A percentile compares a stretch with the other conserved stretches of the same genome.
Evolutionary conservation across 2,888 invertebrate species (phyloP).

Genomic region (Cephus runcator): DNA sequence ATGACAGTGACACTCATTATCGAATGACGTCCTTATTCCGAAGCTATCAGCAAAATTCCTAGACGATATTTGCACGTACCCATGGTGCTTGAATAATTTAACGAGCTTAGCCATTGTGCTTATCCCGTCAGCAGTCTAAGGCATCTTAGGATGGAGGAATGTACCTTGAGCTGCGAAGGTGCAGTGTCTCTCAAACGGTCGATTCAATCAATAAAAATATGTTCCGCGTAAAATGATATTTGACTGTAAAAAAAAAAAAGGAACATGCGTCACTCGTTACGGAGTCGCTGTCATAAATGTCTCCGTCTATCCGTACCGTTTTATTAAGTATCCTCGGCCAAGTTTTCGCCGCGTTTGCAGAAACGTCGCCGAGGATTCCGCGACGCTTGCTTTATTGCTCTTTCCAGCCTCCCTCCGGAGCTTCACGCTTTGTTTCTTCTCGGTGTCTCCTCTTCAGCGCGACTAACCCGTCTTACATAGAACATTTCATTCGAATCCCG

Average conservation of each 20-base stretch:
- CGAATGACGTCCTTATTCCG: background rate
- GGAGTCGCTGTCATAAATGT: background rate
- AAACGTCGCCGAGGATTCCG: background rate
- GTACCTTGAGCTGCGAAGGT: background rate
- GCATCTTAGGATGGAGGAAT: background rate
- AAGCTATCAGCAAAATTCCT: background rate
- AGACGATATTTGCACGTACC: constrained; percentile 2
- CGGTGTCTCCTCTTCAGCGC: background rate
- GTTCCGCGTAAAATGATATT: background rate
- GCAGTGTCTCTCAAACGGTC: background rate
- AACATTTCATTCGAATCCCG: background rate
- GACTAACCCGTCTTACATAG: background rate
- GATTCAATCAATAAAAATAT: background rate
- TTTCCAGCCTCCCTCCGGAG: background rate
- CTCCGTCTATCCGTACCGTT: background rate
- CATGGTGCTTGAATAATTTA: background rate
- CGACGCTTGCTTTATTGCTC: background rate
- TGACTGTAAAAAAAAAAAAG: background rate
- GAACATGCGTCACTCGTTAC: background rate
- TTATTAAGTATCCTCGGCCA: background rate
- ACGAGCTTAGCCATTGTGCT: background rate
- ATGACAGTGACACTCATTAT: background rate
- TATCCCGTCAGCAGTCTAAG: background rate
- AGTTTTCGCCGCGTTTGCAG: background rate
- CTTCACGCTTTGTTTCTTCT: background rate